Percentiles rank a stretch among this genome's conserved stretches.
Conservation (phyloP, 2,113 vertebrate species). For the Gymnorhina tibicen region DNA sequence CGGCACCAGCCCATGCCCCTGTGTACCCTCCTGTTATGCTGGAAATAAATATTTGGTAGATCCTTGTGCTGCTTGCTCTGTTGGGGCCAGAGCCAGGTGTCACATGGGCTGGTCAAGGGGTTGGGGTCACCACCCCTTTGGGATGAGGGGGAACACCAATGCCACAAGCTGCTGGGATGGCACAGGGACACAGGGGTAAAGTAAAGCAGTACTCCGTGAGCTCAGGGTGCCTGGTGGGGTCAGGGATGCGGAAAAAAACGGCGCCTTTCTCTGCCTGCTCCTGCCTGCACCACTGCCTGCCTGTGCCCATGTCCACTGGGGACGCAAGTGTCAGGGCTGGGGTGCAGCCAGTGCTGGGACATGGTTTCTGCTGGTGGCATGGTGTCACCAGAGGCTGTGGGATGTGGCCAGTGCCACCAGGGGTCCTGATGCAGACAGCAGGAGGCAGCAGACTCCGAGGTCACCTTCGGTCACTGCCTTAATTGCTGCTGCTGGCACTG, state of each 20-base stretch:
- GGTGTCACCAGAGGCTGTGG: background rate
- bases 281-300: background rate
- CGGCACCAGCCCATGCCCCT: background rate
- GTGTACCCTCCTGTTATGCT: background rate
- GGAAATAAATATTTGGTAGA: background rate
- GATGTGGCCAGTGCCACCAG: background rate
- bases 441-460: background rate
- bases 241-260: background rate
- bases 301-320: accelerated
- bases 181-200: background rate
- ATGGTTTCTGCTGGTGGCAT: background rate
- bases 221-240: background rate
- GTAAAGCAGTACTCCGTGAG: background rate
- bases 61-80: background rate
- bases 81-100: background rate
- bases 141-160: background rate
- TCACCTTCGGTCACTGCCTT: background rate
- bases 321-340: background rate
- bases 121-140: background rate
- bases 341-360: background rate
- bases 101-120: background rate
- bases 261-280: background rate
- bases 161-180: background rate
- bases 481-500: background rate
- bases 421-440: background rate